Conservation (phyloP, 1,140 invertebrate genomes). For the Araneus ventricosus region DNA sequence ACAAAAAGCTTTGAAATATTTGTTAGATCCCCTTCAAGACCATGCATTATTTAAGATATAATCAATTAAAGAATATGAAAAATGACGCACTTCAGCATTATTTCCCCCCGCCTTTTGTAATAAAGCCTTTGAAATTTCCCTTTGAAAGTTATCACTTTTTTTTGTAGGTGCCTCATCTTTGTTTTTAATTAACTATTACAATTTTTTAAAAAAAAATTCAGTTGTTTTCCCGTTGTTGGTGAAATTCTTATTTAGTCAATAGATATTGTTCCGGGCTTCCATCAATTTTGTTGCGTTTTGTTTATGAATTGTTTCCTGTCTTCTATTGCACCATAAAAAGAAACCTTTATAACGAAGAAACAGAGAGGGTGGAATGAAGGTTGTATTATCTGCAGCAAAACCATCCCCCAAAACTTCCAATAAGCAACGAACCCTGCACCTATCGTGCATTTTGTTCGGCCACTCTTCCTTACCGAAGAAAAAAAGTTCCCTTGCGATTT, state of each 20-base stretch:
- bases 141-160: background rate
- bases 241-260: background rate
- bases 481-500: constrained; percentile 72
- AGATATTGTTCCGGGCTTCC: background rate
- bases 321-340: background rate
- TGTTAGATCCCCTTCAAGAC: too few relatives aligned
- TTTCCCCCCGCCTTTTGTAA: background rate
- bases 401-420: constrained; percentile 37
- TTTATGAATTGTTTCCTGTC: background rate
- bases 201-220: background rate
- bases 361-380: background rate
- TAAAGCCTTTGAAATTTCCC: background rate
- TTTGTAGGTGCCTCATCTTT: background rate
- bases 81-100: too few relatives aligned
- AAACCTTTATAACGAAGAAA: constrained; percentile 41
- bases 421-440: constrained; percentile 32
- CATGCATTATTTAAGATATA: too few relatives aligned
- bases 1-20: too few relatives aligned
- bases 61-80: too few relatives aligned
- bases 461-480: background rate
- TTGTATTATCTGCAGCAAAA: constrained; percentile 53
- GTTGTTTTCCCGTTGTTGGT: background rate
- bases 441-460: constrained; percentile 27
- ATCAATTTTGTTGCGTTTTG: background rate
- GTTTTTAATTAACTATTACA: background rate